Evolutionary conservation across 2,797 vertebrate genomes (phyloP), one percentile per base, ranked within the genome.

Genomic region (Clarias fuscus): DNA sequence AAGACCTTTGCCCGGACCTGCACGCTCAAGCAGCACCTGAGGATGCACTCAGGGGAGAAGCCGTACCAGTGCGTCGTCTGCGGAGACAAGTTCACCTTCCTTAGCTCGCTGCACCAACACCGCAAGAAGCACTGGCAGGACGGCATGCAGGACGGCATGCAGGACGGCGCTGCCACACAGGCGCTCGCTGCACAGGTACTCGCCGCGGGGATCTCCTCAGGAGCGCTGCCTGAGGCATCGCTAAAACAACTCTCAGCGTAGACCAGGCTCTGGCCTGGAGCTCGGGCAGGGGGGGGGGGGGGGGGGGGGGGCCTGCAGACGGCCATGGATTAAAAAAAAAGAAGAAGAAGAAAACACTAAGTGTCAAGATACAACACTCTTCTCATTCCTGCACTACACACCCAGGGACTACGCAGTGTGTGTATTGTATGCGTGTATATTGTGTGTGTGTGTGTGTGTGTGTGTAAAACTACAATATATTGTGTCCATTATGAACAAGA

Each of bases 1-100:
- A 88, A 89, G 83, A 82, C 18, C n/a, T 89, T 89, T 7, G 82
- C 86, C 17, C 82, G 86, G 48, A 68, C 73, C 0, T 77, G 86
- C 48, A 70, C 64, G 7, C 86, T 86, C 53, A 86, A 86, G 73
- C 64, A 83, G 62, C 86, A 86, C 70, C 86, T 48, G 72, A 83
- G 81, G 18, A 86, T 86, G 73, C 86, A 86, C 56, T 61, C 86
- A 2, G 86, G 86, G 7, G 86, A 86, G 13, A 86, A 86, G 56
- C 86, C 86, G 7, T 86, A 86, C 65, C 81, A 86, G 72, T 83
- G 86, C 40, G 0, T 73, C 56, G 43, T 86, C 86, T 86, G 86
- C 15, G 8, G 33, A 1, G 64, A 84, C 56, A 62, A 30, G 43
- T 86, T 86, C 65, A 1, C 73, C 20, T 86, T 83, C 67, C 82